Evolutionary conservation across 2,888 invertebrate genomes (phyloP), one percentile per base, ranked within the genome.

Genomic region (Neoscelio sp.): DNA sequence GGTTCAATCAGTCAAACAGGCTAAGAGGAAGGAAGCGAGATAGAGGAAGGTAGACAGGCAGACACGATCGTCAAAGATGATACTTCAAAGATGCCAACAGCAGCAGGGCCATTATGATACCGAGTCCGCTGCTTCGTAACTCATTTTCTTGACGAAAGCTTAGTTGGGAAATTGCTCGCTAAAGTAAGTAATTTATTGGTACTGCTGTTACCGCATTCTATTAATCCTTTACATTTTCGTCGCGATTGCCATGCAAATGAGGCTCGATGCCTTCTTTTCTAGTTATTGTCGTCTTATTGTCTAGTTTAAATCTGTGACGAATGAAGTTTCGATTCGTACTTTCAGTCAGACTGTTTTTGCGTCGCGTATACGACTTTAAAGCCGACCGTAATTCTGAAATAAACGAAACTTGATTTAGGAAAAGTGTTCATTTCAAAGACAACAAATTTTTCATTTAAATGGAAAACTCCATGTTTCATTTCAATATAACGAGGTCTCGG

Each of bases 21-120:
- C 52, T 65, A 35, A 42, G 46, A 75, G 71, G 75, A 65, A 79
- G 79, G 67, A 70, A 78, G 74, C 58, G 48, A 46, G 60, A 67
- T 33, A 64, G n/a, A n/a, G 73, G 48, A 26, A 70, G 60, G 52
- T 23, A 65, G 73, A 44, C 68, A 38, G 71, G 26, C 56, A 68
- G 78, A 67, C 67, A 18, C 54, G 79, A 76, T 73, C 80, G 64
- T 80, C 76, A 80, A 80, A 80, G 80, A 80, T 80, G 80, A 73
- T 75, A 71, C 75, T 71, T 71, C 71, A 79, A 79, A 79, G 79
- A 79, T 75, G 75, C 79, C 75, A 80, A 50, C 75, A 56, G 58
- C 67, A 78, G 64, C 56, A 52, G 46, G 48, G 35, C 64, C 54
- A 62, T 71, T 68, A 42, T 65, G 73, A 74, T 68, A 68, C 64